Evolutionary conservation across 2,113 vertebrate genomes (phyloP).

Genomic region (Seriola dumerili): DNA sequence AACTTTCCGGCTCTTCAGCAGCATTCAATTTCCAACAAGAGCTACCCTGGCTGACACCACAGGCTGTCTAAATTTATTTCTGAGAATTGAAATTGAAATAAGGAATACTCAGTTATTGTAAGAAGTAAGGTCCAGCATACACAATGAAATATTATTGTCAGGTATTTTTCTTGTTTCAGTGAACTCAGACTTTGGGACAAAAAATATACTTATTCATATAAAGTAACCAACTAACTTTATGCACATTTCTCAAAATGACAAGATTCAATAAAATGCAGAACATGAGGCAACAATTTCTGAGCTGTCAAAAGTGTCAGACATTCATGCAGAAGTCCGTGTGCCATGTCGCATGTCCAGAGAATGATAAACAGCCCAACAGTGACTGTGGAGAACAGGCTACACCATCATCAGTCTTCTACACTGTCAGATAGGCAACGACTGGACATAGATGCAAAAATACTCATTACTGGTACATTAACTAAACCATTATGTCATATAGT

Average conservation of each 20-base stretch:
- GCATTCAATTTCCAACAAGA: slow-evolving; percentile 38
- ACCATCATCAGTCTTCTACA: slow-evolving; percentile 43
- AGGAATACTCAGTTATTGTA: neutral
- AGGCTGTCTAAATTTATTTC: slow-evolving; percentile 34
- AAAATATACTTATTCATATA: neutral
- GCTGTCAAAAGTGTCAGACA: slow-evolving; percentile 16
- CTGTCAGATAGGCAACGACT: slow-evolving; percentile 22
- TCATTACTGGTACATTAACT: neutral
- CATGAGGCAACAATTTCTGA: slow-evolving; percentile 9
- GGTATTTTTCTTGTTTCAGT: neutral
- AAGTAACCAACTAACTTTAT: neutral
- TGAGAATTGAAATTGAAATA: slow-evolving; percentile 5
- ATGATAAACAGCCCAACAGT: slow-evolving; percentile 39
- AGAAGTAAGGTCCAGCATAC: neutral
- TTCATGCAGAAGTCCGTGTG: slow-evolving; percentile 13
- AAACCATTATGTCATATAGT: neutral
- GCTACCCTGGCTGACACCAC: slow-evolving; percentile 22
- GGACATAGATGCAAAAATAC: neutral
- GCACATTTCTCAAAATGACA: neutral
- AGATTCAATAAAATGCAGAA: neutral
- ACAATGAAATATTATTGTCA: neutral
- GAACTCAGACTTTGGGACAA: neutral
- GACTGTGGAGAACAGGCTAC: slow-evolving; percentile 36
- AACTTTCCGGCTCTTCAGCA: slow-evolving; percentile 26
- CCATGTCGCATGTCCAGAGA: slow-evolving; percentile 38